Conservation (phyloP, 2,888 invertebrate genomes). For the Caenorhabditis auriculariae region DNA sequence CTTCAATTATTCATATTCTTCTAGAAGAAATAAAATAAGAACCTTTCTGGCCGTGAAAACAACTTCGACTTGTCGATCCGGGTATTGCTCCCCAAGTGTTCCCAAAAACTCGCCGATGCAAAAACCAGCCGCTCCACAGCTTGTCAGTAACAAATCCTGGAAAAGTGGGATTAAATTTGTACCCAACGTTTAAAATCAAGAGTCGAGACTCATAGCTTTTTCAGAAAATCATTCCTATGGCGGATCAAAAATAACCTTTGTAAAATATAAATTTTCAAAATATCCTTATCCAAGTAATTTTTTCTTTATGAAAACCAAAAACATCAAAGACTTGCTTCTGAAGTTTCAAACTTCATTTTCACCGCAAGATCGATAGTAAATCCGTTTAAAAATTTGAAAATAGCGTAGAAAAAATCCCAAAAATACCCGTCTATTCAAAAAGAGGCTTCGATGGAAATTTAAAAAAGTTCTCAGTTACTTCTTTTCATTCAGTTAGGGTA, state of each 20-base stretch:
- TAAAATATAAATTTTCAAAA: neutral
- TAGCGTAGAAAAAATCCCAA: neutral
- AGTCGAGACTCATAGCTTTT: neutral
- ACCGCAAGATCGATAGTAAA: too few species aligned
- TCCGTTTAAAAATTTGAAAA: too few species aligned
- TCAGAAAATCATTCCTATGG: neutral
- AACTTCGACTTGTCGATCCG: slow-evolving; percentile 53
- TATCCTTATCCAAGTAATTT: neutral
- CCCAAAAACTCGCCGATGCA: slow-evolving; percentile 62
- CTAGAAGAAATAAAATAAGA: neutral
- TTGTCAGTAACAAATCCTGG: slow-evolving; percentile 54
- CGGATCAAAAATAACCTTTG: neutral
- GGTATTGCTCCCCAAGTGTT: slow-evolving; percentile 56
- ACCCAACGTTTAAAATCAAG: neutral
- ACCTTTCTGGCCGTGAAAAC: slow-evolving; percentile 42
- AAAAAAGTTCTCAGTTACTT: too few species aligned
- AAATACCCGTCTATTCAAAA: too few species aligned
- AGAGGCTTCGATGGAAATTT: too few species aligned
- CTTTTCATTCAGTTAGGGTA: too few species aligned
- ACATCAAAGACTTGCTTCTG: too few species aligned
- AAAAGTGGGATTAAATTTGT: too few species aligned
- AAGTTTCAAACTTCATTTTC: too few species aligned
- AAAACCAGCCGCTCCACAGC: slow-evolving; percentile 54
- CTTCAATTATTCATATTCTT: neutral
- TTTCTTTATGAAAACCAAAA: too few species aligned